These are phyloP conservation scores for Lytechinus variegatus DNA, from an alignment of 35 echinoderm and acorn worm genomes.

Conservation along the genomic window DNA sequence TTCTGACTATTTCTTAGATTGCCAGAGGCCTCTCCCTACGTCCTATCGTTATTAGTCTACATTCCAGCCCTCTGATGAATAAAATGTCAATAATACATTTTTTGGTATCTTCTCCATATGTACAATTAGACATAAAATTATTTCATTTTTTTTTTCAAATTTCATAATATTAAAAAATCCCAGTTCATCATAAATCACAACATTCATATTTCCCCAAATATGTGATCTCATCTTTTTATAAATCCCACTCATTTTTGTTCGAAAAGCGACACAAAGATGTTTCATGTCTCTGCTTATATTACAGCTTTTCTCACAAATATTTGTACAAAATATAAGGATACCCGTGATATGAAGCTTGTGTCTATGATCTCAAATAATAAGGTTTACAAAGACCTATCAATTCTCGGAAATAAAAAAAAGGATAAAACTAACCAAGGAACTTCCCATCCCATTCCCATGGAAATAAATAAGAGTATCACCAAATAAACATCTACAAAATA, in stretches of 20 bases:
- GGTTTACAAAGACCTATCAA: background rate
- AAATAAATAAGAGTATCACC: background rate
- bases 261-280: conserved; percentile 20
- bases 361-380: conserved; percentile 28
- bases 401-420: background rate
- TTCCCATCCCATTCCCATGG: background rate
- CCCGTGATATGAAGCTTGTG: conserved; percentile 38
- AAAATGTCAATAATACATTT: conserved; percentile 58
- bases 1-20: conserved; percentile 18
- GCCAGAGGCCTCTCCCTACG: conserved; percentile 23
- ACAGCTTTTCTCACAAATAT: conserved; percentile 50
- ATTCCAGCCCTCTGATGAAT: conserved; percentile 48
- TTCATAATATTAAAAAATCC: conserved; percentile 29
- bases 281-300: background rate
- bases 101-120: conserved; percentile 55
- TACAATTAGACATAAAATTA: conserved; percentile 55
- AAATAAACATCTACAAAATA: background rate
- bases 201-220: background rate
- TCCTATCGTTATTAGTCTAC: conserved; percentile 44
- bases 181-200: conserved; percentile 50
- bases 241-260: conserved; percentile 30
- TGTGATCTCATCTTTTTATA: conserved; percentile 5
- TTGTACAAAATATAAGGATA: conserved; percentile 45
- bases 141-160: conserved; percentile 33
- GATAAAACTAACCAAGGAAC: background rate